Conservation (phyloP, 1,140 invertebrate genomes). For the Lucilia cuprina region DNA sequence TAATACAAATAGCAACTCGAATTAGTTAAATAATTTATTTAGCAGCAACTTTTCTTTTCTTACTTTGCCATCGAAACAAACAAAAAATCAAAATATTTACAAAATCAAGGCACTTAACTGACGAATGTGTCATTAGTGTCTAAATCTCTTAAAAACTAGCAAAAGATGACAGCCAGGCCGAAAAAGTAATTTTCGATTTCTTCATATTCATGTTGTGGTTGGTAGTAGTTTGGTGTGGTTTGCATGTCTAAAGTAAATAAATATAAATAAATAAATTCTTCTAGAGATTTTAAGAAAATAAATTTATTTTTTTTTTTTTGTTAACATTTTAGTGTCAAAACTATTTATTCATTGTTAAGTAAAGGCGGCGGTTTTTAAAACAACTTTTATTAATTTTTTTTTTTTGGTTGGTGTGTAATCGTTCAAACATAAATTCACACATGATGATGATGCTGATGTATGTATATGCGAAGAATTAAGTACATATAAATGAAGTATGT, state of each 20-base stretch:
- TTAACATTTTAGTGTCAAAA: constrained; percentile 34
- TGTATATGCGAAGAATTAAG: not conserved
- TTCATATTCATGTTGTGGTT: constrained; percentile 3
- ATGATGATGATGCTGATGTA: not conserved
- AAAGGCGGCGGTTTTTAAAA: not conserved
- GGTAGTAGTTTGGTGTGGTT: constrained; percentile 1
- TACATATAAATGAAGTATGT: constrained; percentile 6
- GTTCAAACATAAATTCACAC: not conserved
- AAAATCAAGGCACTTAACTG: constrained; percentile 32
- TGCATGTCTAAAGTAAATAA: constrained; percentile 27
- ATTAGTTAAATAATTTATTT: too few species aligned
- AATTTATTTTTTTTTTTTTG: not conserved
- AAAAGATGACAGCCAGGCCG: not conserved
- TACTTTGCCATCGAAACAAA: too few species aligned
- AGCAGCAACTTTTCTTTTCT: too few species aligned
- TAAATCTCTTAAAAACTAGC: not conserved
- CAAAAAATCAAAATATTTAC: not conserved
- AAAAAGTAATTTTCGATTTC: not conserved
- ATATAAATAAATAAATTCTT: not conserved
- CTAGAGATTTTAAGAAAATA: not conserved
- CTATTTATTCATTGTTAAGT: constrained; percentile 30
- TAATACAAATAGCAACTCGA: too few species aligned
- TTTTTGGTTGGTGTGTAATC: not conserved
- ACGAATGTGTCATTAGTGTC: constrained; percentile 29
- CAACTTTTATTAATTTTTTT: not conserved